Percentiles rank a stretch among this genome's conserved stretches.
Conservation (phyloP, 2,888 invertebrate species). For the Acanthosoma haemorrhoidale region DNA sequence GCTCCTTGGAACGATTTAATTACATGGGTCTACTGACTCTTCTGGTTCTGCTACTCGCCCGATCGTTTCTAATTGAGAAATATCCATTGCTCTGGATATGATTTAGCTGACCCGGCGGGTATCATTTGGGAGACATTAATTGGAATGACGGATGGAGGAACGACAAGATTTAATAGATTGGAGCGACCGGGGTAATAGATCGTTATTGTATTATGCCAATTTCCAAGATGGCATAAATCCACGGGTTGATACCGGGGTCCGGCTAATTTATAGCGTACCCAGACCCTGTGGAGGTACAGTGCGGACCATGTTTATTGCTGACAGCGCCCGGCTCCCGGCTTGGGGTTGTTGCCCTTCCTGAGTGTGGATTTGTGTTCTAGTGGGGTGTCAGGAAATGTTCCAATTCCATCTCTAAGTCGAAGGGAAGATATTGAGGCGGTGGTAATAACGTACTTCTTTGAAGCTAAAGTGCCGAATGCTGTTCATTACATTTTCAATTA, state of each 20-base stretch:
- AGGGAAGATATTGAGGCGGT: no score
- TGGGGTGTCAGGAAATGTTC: no score
- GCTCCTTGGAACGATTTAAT: neutral
- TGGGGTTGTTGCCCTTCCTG: no score
- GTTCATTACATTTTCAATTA: no score
- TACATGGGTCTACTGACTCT: neutral
- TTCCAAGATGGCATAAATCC: slow-evolving; percentile 11
- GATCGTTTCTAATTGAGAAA: slow-evolving; percentile 14
- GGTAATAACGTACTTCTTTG: no score
- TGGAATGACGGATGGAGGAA: neutral
- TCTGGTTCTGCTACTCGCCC: neutral
- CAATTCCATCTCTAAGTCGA: no score
- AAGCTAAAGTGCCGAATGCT: no score
- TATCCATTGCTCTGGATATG: neutral
- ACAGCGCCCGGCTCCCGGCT: neutral
- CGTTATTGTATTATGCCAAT: slow-evolving; percentile 13
- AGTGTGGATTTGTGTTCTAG: no score
- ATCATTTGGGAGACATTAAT: neutral
- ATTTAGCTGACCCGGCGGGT: neutral
- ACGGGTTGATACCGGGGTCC: neutral
- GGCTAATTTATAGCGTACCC: neutral
- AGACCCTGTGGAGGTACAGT: neutral
- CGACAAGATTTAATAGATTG: neutral
- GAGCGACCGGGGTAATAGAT: neutral
- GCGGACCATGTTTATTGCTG: slow-evolving; percentile 14